Conservation (phyloP, 1,140 invertebrate species). For the Nomia melanderi region DNA sequence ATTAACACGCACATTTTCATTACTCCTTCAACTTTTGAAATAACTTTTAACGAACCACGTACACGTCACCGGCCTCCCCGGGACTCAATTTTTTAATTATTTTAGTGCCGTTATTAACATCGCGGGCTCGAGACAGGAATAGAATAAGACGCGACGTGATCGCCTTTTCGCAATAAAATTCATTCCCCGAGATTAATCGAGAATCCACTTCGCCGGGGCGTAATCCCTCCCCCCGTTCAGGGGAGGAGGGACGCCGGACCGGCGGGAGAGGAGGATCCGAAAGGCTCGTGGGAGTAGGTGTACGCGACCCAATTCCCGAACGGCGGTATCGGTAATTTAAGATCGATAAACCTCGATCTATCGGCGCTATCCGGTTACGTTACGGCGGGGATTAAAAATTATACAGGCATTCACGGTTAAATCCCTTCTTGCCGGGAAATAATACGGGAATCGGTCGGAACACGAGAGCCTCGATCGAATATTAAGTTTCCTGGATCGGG, state of each 20-base stretch:
- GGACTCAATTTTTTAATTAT: too few relatives aligned
- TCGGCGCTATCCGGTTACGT: slow-evolving; percentile 77
- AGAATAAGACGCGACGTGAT: neutral
- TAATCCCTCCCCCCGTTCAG: slow-evolving; percentile 47
- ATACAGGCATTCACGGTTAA: slow-evolving; percentile 73
- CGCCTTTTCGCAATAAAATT: slow-evolving; percentile 9
- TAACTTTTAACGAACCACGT: too few relatives aligned
- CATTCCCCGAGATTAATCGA: slow-evolving; percentile 49
- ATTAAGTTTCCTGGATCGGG: slow-evolving; percentile 78
- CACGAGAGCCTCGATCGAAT: slow-evolving; percentile 75
- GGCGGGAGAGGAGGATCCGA: slow-evolving; percentile 42
- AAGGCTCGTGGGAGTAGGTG: slow-evolving; percentile 35
- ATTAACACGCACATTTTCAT: too few relatives aligned
- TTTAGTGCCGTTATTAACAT: too few relatives aligned
- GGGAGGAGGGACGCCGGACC: slow-evolving; percentile 1
- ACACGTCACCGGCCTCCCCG: too few relatives aligned
- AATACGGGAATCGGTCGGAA: slow-evolving; percentile 76
- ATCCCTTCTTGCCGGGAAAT: slow-evolving; percentile 77
- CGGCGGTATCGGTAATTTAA: slow-evolving; percentile 77
- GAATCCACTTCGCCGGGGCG: slow-evolving; percentile 36
- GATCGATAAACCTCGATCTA: slow-evolving; percentile 78
- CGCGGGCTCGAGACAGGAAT: too few relatives aligned
- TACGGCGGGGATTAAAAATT: slow-evolving; percentile 76
- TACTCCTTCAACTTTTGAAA: too few relatives aligned
- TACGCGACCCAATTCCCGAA: slow-evolving; percentile 70